Evolutionary conservation across 2,888 invertebrate species (phyloP), one percentile per base, ranked within the genome.

Genomic region (Onchidella celtica): DNA sequence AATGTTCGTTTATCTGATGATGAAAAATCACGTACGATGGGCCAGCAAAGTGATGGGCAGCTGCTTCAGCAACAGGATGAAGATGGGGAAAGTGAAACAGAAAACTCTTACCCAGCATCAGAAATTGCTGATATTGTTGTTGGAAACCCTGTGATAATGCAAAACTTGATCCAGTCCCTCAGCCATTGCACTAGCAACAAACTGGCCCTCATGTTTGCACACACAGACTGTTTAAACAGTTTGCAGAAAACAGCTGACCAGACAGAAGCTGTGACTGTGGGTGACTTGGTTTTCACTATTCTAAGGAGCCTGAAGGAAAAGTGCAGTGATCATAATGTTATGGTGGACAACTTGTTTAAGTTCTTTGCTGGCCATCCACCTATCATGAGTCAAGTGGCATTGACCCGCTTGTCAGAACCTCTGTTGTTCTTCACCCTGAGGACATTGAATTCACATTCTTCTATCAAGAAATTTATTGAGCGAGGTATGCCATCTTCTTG

Each of bases 241-340:
- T 90, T 92, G 77, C 89, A 90, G 82, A 81, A 76, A 27, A 76
- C 70, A 4, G 76, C 61, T 2, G 81, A 81, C 38, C 81, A 81
- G 24, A 76, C 79, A 6, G 95, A 94, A 11, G 96, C 96, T 11
- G 95, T 96, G 38, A 96, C 96, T 0, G 95, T 97, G 76, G 96
- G 96, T 1, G 97, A 98, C 91, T 97, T 97, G 29, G 95, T 97
- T n/a, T 97, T 97, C 91, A 96, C 96, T 93, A 95, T 98, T 86
- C 95, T 97, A 77, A 95, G 96, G 38, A 96, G 96, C 2, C 94
- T 98, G 84, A 96, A 96, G n/a, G 95, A 95, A 66, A 96, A 96
- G 89, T 96, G 97, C 1, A 96, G 97, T 9, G 95, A 95, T 90
- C 96, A 96, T 2, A 95, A 95, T 34, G 94, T 96, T 79, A 95